A percentile compares a stretch with the other conserved stretches of the same genome.
These are phyloP conservation scores for Diplodus sargus DNA, from an alignment of 2,797 vertebrate genomes.

Conservation along the genomic window DNA sequence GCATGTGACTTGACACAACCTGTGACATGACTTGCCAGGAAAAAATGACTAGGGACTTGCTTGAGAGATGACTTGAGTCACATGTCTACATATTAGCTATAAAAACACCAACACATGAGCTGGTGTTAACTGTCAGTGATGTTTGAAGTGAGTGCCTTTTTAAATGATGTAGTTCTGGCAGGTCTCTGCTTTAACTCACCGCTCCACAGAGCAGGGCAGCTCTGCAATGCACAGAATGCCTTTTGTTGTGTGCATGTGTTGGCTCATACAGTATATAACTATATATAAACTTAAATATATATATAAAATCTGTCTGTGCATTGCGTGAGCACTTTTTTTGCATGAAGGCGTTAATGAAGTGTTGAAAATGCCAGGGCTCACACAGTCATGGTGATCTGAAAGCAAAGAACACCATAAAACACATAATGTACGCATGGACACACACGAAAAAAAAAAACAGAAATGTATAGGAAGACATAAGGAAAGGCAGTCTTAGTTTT, in stretches of 20 bases:
- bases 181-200: neutral
- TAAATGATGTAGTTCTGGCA: constrained; percentile 10
- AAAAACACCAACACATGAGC: neutral
- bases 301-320: neutral
- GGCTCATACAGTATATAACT: no score
- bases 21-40: no score
- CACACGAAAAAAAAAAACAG: constrained; percentile 10
- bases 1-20: no score
- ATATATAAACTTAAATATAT: no score
- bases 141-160: constrained; percentile 3
- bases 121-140: neutral
- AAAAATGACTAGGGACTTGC: no score
- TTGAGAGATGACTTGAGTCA: neutral
- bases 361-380: constrained; percentile 56
- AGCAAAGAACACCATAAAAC: constrained; percentile 45
- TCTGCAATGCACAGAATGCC: constrained; percentile 6
- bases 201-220: neutral
- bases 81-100: neutral
- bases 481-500: constrained; percentile 18
- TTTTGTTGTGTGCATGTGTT: constrained; percentile 1
- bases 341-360: constrained; percentile 58
- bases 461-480: constrained; percentile 40
- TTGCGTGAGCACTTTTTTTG: constrained; percentile 39
- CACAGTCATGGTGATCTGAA: constrained; percentile 27
- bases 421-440: constrained; percentile 25